Percentiles rank a stretch among this genome's conserved stretches.
phyloP scores from a whole-genome alignment of 2,888 invertebrate genomes.

The Papilio elwesi region DNA sequence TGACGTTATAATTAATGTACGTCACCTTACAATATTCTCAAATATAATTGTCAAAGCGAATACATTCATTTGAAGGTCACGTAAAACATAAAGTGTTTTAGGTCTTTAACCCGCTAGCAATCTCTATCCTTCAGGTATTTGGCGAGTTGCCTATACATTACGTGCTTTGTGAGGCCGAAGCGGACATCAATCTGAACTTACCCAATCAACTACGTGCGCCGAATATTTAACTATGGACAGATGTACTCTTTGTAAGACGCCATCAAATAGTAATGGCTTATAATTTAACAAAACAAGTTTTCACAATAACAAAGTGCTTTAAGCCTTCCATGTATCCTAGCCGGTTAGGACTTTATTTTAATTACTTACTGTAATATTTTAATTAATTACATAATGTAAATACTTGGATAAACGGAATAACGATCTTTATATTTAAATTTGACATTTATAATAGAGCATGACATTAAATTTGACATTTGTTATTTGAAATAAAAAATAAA shows the following conservation, averaged over 20 bases:
- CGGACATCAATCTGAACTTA: slow-evolving; percentile 26
- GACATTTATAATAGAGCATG: background rate
- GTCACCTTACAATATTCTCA: background rate
- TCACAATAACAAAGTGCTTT: no score
- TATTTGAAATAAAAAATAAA: background rate
- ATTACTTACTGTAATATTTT: no score
- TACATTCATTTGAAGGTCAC: background rate
- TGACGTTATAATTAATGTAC: no score
- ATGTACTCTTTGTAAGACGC: background rate
- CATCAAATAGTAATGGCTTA: background rate
- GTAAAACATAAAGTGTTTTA: slow-evolving; percentile 21
- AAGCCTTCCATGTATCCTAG: no score
- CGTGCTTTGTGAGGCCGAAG: slow-evolving; percentile 3
- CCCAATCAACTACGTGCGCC: slow-evolving; percentile 18
- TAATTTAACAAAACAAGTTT: background rate
- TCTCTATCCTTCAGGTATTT: slow-evolving; percentile 25
- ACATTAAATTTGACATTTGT: slow-evolving; percentile 11
- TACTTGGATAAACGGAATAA: background rate
- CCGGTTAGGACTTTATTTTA: no score
- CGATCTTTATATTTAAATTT: background rate
- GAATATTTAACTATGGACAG: background rate
- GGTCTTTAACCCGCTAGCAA: slow-evolving; percentile 34
- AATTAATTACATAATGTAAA: background rate
- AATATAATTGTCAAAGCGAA: background rate
- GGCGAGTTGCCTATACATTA: slow-evolving; percentile 25